phyloP scores from a whole-genome alignment of 2,113 vertebrate species.

The Bos javanicus region DNA sequence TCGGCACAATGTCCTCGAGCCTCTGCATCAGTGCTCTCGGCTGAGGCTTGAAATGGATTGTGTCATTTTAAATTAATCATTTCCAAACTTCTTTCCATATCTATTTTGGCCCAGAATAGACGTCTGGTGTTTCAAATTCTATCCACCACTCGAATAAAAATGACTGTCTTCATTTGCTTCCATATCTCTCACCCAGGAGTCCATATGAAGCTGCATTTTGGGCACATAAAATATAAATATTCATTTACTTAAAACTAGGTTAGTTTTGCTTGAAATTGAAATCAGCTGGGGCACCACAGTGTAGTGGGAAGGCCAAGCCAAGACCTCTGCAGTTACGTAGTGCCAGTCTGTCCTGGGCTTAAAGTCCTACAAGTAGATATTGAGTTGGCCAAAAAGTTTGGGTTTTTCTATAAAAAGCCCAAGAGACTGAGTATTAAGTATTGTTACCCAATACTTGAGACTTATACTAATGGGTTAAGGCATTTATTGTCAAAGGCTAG shows the following conservation, averaged over 20 bases:
- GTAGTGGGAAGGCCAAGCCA: not conserved
- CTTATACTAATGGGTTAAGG: not conserved
- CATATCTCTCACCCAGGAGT: not conserved
- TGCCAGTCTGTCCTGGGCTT: not conserved
- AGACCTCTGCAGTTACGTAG: not conserved
- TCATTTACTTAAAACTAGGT: slow-evolving; percentile 12
- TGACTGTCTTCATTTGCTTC: slow-evolving; percentile 27
- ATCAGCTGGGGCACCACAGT: not conserved
- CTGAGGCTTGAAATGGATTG: slow-evolving; percentile 26
- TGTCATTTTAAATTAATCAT: slow-evolving; percentile 58
- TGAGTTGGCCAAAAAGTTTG: not conserved
- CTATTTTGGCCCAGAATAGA: slow-evolving; percentile 38
- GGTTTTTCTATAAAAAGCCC: not conserved
- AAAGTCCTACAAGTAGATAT: not conserved
- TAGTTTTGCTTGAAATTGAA: slow-evolving; percentile 28
- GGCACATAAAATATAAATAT: slow-evolving; percentile 22
- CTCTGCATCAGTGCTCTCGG: not conserved
- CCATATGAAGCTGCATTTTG: slow-evolving; percentile 33
- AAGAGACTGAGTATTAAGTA: not conserved
- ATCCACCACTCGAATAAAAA: slow-evolving; percentile 46
- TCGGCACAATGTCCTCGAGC: not conserved
- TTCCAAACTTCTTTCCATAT: slow-evolving; percentile 41
- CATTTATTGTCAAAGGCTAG: not conserved
- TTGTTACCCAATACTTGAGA: not conserved
- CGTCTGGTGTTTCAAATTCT: slow-evolving; percentile 21